Evolutionary conservation across 2,113 vertebrate genomes (phyloP).

Genomic region (Carollia perspicillata): DNA sequence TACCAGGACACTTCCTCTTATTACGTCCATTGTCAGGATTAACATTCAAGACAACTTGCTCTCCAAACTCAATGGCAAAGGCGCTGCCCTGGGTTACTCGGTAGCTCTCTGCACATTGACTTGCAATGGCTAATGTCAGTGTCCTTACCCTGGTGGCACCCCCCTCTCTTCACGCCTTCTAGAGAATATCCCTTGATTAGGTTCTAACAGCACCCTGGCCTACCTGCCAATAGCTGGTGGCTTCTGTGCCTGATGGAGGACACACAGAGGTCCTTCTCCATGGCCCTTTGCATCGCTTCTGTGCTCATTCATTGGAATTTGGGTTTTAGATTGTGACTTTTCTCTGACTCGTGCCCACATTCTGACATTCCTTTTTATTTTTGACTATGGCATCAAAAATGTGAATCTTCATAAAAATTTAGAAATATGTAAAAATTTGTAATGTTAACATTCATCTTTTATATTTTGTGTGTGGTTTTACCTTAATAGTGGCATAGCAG

Average conservation of each 20-base stretch:
- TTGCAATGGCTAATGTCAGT: background rate
- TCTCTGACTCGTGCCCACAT: background rate
- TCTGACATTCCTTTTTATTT: background rate
- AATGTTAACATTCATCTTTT: background rate
- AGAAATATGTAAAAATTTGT: background rate
- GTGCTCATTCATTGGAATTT: background rate
- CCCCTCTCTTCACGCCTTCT: background rate
- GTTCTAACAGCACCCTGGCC: background rate
- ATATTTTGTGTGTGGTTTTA: background rate
- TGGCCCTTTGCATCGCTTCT: background rate
- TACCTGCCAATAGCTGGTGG: background rate
- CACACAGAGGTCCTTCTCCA: background rate
- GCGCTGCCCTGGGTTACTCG: background rate
- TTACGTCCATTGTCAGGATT: constrained; percentile 48
- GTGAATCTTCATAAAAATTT: background rate
- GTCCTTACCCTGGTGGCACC: background rate
- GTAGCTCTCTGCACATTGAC: background rate
- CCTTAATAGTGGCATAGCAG: background rate
- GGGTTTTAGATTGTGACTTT: background rate
- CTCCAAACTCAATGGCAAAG: background rate
- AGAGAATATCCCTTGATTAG: background rate
- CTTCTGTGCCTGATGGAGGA: background rate
- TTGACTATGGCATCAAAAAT: background rate
- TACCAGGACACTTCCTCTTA: background rate
- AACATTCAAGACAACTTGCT: constrained; percentile 24